Conservation (phyloP, 2,113 vertebrate species). For the Corythornis vintsioides region DNA sequence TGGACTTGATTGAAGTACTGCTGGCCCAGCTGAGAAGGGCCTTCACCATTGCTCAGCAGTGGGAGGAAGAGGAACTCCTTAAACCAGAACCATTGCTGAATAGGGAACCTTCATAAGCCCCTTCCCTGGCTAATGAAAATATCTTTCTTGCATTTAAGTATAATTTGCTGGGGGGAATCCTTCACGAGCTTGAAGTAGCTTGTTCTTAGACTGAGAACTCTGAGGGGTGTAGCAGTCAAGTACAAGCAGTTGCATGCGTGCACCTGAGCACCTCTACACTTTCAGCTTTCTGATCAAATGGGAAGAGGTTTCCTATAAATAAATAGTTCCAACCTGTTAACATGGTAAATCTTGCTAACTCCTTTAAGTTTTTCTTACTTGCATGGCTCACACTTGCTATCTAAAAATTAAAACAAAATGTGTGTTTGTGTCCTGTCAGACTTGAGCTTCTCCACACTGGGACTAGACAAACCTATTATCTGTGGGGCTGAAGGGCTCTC, state of each 20-base stretch:
- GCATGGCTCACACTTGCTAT: rapidly evolving
- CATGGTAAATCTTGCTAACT: background rate
- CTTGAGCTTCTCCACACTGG: background rate
- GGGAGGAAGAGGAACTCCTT: background rate
- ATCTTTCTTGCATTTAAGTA: background rate
- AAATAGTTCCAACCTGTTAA: background rate
- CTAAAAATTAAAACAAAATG: background rate
- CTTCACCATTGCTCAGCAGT: background rate
- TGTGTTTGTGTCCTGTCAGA: background rate
- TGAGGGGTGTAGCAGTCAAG: background rate
- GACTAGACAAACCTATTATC: background rate
- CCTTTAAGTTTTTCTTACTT: background rate
- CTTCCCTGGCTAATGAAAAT: background rate
- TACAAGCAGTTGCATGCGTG: background rate
- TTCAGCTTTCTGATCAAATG: background rate
- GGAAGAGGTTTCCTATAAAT: background rate
- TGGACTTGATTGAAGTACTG: background rate
- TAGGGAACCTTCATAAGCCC: background rate
- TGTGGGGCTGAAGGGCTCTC: background rate
- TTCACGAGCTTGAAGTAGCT: background rate
- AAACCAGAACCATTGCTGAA: background rate
- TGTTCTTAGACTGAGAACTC: background rate
- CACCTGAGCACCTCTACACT: background rate
- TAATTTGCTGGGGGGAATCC: background rate
- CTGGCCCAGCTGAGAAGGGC: background rate